phyloP scores from a whole-genome alignment of 1,140 invertebrate species.

The Tyrophagus putrescentiae region DNA sequence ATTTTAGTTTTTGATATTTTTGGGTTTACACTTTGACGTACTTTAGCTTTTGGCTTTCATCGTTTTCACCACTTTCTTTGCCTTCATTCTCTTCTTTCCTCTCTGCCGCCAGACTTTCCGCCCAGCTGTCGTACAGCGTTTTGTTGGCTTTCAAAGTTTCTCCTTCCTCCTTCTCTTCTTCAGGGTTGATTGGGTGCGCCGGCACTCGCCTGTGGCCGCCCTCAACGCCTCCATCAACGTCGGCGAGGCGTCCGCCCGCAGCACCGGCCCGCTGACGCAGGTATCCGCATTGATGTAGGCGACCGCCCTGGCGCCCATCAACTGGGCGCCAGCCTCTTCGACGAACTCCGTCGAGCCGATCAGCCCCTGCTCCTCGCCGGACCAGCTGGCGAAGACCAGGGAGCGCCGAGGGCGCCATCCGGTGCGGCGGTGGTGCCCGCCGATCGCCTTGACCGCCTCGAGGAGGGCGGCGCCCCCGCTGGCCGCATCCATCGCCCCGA shows the following conservation, averaged over 20 bases:
- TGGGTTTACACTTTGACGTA: background rate
- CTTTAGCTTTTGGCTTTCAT: background rate
- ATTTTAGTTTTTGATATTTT: background rate
- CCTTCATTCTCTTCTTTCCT: background rate
- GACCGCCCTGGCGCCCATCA: conserved; percentile 29
- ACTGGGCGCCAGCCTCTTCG: conserved; percentile 26
- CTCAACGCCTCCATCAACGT: conserved; percentile 1
- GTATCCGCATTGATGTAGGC: conserved; percentile 34
- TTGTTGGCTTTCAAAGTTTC: conserved; percentile 2
- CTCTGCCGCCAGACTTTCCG: background rate
- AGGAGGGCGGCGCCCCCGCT: conserved; percentile 38
- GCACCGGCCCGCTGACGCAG: conserved; percentile 23
- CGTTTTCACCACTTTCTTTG: background rate
- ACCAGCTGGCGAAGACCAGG: conserved; percentile 39
- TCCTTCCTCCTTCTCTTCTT: no score
- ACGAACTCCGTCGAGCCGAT: conserved; percentile 34
- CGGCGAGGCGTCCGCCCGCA: conserved; percentile 10
- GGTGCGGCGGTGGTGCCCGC: conserved; percentile 29
- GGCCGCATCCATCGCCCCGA: conserved; percentile 40
- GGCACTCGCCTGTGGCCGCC: background rate
- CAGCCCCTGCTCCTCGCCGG: conserved; percentile 38
- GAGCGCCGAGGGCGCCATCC: conserved; percentile 37
- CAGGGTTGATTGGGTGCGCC: background rate
- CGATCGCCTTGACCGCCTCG: conserved; percentile 39
- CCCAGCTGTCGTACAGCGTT: conserved; percentile 4